Evolutionary conservation across 2,888 invertebrate species (phyloP).

Genomic region (Metopia argyrocephala): DNA sequence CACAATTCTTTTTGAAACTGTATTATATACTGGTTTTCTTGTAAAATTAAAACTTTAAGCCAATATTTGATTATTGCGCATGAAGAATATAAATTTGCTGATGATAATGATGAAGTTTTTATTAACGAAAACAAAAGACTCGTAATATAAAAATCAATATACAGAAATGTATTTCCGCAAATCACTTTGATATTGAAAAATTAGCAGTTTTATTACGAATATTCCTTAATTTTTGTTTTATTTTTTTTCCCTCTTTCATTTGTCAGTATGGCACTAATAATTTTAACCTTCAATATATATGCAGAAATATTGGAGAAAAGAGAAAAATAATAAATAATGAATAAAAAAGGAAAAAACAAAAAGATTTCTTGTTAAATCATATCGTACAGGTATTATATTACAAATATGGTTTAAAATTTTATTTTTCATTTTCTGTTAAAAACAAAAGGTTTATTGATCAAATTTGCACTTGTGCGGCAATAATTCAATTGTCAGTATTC

Average conservation of each 20-base stretch:
- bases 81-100: too few species aligned
- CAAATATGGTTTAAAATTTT: background rate
- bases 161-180: too few species aligned
- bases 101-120: too few species aligned
- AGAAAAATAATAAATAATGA: background rate
- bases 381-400: conserved; percentile 15
- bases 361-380: background rate
- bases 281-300: conserved; percentile 36
- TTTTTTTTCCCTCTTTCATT: conserved; percentile 17
- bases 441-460: conserved; percentile 34
- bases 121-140: too few species aligned
- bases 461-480: conserved; percentile 33
- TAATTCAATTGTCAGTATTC: conserved; percentile 40
- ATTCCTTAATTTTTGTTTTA: background rate
- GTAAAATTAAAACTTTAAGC: too few species aligned
- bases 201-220: too few species aligned
- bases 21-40: too few species aligned
- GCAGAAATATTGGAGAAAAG: background rate
- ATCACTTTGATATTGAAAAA: too few species aligned
- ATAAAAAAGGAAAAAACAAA: background rate
- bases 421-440: background rate
- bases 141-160: too few species aligned
- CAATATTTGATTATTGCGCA: too few species aligned
- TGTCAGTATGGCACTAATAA: conserved; percentile 8
- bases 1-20: too few species aligned